Conservation (phyloP, 2,797 vertebrate genomes). For the Rachycentron canadum region DNA sequence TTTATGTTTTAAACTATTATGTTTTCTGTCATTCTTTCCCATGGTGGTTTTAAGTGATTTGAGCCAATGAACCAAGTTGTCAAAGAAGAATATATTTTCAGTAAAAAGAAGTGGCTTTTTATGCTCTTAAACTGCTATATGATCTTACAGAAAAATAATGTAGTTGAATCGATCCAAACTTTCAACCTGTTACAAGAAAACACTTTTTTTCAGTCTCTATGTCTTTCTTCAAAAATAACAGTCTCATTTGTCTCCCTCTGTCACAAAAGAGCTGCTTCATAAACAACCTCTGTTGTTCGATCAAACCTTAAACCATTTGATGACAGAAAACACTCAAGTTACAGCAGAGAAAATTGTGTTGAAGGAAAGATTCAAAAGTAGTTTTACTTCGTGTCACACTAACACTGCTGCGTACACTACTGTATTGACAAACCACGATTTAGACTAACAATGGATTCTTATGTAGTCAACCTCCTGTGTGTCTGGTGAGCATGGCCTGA, state of each 20-base stretch:
- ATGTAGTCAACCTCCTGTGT: neutral
- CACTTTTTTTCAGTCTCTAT: constrained; percentile 16
- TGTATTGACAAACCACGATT: constrained; percentile 8
- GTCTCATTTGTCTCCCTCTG: constrained; percentile 8
- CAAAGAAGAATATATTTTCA: neutral
- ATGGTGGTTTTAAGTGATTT: neutral
- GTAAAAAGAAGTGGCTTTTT: constrained; percentile 8
- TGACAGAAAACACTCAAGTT: neutral
- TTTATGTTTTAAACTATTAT: neutral
- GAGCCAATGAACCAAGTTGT: neutral
- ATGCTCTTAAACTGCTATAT: constrained; percentile 12
- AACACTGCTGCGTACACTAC: neutral
- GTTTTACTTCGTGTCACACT: neutral
- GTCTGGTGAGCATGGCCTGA: constrained; percentile 11
- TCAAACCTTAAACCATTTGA: constrained; percentile 22
- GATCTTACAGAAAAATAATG: constrained; percentile 27
- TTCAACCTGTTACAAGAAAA: constrained; percentile 7
- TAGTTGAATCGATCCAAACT: constrained; percentile 29
- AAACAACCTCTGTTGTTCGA: constrained; percentile 27
- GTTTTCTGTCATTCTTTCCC: neutral
- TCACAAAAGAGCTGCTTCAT: constrained; percentile 33
- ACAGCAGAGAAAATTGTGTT: constrained; percentile 10
- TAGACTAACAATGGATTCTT: constrained; percentile 14
- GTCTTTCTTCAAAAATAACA: constrained; percentile 16
- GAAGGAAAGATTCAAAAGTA: constrained; percentile 3